Evolutionary conservation across 2,113 vertebrate species (phyloP), one percentile per base, ranked within the genome.

Genomic region (Ophiodon elongatus): DNA sequence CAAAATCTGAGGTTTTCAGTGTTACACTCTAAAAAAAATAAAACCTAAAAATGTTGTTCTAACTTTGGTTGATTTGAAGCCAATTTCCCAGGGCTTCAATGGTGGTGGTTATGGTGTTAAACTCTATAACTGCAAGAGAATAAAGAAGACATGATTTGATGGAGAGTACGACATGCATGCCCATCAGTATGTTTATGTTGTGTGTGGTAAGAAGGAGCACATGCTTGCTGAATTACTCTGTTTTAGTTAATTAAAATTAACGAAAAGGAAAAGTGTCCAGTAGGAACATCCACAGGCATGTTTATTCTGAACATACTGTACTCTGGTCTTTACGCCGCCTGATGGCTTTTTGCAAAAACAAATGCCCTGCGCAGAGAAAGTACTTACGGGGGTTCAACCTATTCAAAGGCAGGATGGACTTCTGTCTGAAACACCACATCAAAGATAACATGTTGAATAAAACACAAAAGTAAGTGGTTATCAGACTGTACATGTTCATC

Each of bases 161-260:
- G 33, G 19, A 4, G 21, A 52, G 33, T 27, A 41, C 23, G 56
- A n/a, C 57, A 45, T 54, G 41, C 27, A n/a, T 54, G 31, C 39
- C 25, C 37, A 73, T 47, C 17, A 71, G 35, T 41, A 21, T 0
- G 0, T 68, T 70, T 47, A 31, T 78, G 56, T 23, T 35, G 15
- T 47, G 4, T 73, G 54, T 59, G 66, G 29, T 29, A 47, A 83
- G 71, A 75, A 64, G 35, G 37, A 77, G 11, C 6, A 41, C 15
- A 35, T 8, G n/a, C 57, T 64, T 45, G 45, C n/a, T n/a, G n/a
- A n/a, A n/a, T n/a, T n/a, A n/a, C n/a, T n/a, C n/a, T n/a, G n/a
- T n/a, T n/a, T n/a, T n/a, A n/a, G n/a, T n/a, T n/a, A n/a, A n/a
- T n/a, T n/a, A n/a, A 9, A 45, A 9, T 52, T 31, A 45, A 60